Evolutionary conservation across 2,797 vertebrate genomes (phyloP), one percentile per base, ranked within the genome.

Genomic region (Brachyrhaphis roseni): DNA sequence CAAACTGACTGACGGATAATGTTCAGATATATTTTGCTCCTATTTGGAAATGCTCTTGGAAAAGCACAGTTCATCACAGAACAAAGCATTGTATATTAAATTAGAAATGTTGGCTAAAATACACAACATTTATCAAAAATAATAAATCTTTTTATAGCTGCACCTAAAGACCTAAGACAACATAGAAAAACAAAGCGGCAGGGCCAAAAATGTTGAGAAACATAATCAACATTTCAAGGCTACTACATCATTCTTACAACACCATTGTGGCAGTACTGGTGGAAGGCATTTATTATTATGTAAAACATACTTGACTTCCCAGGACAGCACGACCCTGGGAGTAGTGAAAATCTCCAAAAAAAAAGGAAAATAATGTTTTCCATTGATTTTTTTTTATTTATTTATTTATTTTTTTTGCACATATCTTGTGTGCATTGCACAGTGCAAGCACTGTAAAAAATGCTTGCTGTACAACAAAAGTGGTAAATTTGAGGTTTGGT

Each of bases 21-120:
- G 64, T 82, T 78, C 75, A 34, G 39, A 59, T 70, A 68, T 62
- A 72, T 71, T 83, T 83, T 82, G 36, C 28, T 81, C 59, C 43
- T 53, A 28, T 41, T 6, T 81, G 47, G 45, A 36, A 78, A 74
- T 82, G 82, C 55, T 77, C 74, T 18, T 62, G 79, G 77, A 11
- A 66, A 36, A 45, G 13, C 26, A 28, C 43, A 45, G 6, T 1
- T 11, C 12, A 15, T 70, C 23, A 70, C 1, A 70, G 36, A 36
- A 64, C 16, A 36, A 43, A 70, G 5, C 5, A 26, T 71, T 46
- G 1, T 16, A 46, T n/a, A n/a, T 41, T n/a, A 4, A 71, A 28
- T 53, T 26, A 68, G 23, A 23, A 43, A 70, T 43, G 13, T n/a
- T 45, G 26, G 43, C 68, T 46, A 16, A 15, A 71, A 43, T 70